Evolutionary conservation across 30 jellyfish, hydroid and myxozoan species (phyloP).

Genomic region (Hydractinia symbiolongicarpus): DNA sequence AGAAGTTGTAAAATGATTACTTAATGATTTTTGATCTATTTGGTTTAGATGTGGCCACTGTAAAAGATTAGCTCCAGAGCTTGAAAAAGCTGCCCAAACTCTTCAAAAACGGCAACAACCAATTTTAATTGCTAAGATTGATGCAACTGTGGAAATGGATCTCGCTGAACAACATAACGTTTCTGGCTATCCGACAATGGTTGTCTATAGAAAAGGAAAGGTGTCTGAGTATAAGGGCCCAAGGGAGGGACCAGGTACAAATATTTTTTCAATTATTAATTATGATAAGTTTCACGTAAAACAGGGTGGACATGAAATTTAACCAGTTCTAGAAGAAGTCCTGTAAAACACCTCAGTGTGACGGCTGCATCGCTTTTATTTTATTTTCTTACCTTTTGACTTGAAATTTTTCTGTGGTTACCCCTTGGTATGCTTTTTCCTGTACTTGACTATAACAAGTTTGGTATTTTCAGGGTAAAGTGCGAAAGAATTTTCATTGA

Average conservation of each 20-base stretch:
- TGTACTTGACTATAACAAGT: background rate
- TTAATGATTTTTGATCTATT: background rate
- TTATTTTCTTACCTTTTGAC: too few species aligned
- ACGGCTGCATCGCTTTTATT: too few species aligned
- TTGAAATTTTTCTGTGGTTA: too few species aligned
- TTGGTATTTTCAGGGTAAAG: background rate
- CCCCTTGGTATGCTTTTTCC: too few species aligned
- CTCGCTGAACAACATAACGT: conserved; percentile 66
- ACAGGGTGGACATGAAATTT: too few species aligned
- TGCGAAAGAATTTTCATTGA: background rate
- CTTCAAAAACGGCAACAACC: conserved; percentile 61
- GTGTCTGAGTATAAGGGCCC: conserved; percentile 93
- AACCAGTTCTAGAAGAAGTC: too few species aligned
- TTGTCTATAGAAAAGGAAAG: conserved; percentile 79
- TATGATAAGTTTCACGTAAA: too few species aligned
- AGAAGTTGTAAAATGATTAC: background rate
- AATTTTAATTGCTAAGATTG: conserved; percentile 81
- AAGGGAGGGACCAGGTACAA: conserved; percentile 74
- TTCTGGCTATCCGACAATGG: conserved; percentile 94
- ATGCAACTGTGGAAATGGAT: conserved; percentile 85
- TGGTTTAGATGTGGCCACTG: conserved; percentile 95
- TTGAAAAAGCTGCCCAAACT: conserved; percentile 91
- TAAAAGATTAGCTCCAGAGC: conserved; percentile 87
- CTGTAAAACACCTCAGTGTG: too few species aligned
- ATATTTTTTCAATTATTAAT: background rate